Percentiles rank a stretch among this genome's conserved stretches.
phyloP scores from a whole-genome alignment of 1,140 invertebrate species.

The Cryptotermes secundus region DNA sequence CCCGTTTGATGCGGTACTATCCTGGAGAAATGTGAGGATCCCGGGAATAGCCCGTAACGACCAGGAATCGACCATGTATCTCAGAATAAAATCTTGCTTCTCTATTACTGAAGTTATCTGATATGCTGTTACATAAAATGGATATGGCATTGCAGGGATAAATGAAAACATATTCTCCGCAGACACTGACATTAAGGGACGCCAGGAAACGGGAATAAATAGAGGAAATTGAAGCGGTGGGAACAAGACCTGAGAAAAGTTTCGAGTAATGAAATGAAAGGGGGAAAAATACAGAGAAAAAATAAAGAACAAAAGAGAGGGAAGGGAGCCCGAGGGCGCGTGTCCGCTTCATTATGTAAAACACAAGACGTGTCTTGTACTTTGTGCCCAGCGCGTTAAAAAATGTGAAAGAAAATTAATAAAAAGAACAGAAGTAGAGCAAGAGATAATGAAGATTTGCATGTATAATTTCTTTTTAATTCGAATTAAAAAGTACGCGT shows the following conservation, averaged over 20 bases:
- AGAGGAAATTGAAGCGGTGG: neutral
- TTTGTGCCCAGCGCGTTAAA: neutral
- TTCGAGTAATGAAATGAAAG: neutral
- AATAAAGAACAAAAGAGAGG: too few species aligned
- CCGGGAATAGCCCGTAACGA: too few species aligned
- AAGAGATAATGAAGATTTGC: constrained; percentile 2
- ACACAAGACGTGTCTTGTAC: neutral
- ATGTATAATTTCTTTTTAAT: constrained; percentile 3
- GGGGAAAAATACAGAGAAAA: neutral
- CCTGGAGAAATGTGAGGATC: too few species aligned
- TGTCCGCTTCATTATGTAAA: neutral
- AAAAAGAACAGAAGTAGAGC: neutral
- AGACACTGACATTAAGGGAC: neutral
- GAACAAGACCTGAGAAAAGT: neutral
- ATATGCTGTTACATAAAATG: too few species aligned
- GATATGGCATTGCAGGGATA: too few species aligned
- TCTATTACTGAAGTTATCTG: too few species aligned
- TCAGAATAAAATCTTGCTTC: too few species aligned
- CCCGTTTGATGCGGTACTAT: too few species aligned
- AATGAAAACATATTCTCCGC: too few species aligned
- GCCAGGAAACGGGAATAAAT: neutral
- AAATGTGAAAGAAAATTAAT: neutral
- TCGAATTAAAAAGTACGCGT: neutral
- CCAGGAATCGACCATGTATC: too few species aligned
- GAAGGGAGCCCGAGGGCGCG: neutral